Base-by-base conservation (phyloP, 2,888 invertebrate species). In the Graphium colonna region DNA sequence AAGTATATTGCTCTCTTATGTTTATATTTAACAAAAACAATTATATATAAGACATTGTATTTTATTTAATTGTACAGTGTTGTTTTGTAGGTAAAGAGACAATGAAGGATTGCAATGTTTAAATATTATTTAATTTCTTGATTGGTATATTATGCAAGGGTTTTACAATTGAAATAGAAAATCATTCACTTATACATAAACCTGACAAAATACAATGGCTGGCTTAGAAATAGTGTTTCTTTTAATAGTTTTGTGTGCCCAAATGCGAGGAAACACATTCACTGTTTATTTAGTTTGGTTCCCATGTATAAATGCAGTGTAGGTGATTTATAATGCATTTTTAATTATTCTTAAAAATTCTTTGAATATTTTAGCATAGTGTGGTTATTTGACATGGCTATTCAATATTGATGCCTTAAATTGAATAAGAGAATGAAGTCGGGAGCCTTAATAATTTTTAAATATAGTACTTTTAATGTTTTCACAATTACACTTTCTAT, bases 361-460 rank as follows among this genome's bases (percentile, higher is more conserved):
- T 45, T 45, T 45, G 16, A 45, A 33, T 33, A 18, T 8, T 17
- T 45, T 17, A 45, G 18, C n/a, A 8, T 39, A 5, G 16, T 31
- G 16, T 45, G 18, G 18, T 33, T 45, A 45, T 45, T 45, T 36
- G 33, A 45, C 17, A 33, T 45, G 45, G 36, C 36, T 45, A 33
- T 45, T 45, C 17, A 17, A 36, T 45, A 45, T 39, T 39, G 39
- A 39, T 33, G 45, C 45, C 36, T 45, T 33, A 45, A 45, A 36
- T 18, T 36, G 33, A 9, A 17, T 45, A 17, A 17, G 5, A 13
- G 10, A 17, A 33, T 8, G 18, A 45, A 33, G 10, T 33, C 17
- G 17, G 16, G 31, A 18, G 36, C 31, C 15, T 36, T 18, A 12
- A 13, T 12, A 12, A 31, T 8, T 7, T 31, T 12, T 8, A 31